Evolutionary conservation across 2,888 invertebrate species (phyloP), one percentile per base, ranked within the genome.

Genomic region (Platycheirus rosarum): DNA sequence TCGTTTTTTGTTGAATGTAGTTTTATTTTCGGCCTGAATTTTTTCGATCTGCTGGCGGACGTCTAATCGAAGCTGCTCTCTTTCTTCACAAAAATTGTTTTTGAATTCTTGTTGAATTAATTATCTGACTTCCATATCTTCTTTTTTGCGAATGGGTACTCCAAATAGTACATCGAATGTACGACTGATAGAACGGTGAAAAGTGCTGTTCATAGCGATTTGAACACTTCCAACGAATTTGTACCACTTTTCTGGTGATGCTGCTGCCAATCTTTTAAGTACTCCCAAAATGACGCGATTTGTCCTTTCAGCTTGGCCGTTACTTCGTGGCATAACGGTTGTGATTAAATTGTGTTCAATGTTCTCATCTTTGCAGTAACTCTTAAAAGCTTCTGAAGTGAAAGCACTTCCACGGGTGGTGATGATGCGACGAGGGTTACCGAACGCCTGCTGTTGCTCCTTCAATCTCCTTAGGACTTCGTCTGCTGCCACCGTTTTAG

Each of bases 321-420:
- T 32, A 8, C 46, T 13, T 29, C 53, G 35, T 9, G 53, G 35
- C 53, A 35, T 11, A 2, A 35, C 53, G 11, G 9, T 53, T 2
- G 40, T 73, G 13, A 69, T 68, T 8, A 8, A 11, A 14, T 23
- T 13, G 13, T 46, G 57, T 16, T 53, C 26, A 4, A 57, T 48
- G 4, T 46, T 44, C n/a, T 57, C 46, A 0, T 37, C 29, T 1
- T 7, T 8, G 29, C 85, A 75, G 71, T 70, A 48, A n/a, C 66
- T 42, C 7, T n/a, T 20, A 49, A 55, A 53, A 18, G 35, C 8
- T 87, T 87, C 9, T 2, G 88, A 86, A 0, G 87, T 88, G 68
- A 89, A 90, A 5, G 89, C 88, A 4, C 87, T 84, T 7, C 88
- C 88, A 75, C 85, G 80, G 63, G 89, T 88, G 0, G 87, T 85